Evolutionary conservation across 2,888 invertebrate species (phyloP), one percentile per base, ranked within the genome.

Genomic region (Meghimatium bilineatum): DNA sequence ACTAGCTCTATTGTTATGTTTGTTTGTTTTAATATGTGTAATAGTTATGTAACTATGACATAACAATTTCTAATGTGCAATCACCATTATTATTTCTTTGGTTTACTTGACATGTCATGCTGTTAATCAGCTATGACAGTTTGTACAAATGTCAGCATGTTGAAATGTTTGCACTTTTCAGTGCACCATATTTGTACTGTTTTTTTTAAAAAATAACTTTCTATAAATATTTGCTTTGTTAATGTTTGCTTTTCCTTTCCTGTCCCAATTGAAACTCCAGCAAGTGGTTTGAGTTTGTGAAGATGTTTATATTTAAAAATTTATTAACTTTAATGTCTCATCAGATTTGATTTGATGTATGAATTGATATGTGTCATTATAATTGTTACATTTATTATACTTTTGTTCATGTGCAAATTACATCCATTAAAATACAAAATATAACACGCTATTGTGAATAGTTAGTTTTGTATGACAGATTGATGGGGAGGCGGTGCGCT

Each of bases 41-140:
- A 67, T 79, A 20, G 29, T 29, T 23, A 10, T 78, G 66, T 60
- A 56, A 60, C 56, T 56, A 56, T 56, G 56, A 32, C 29, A 74
- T 10, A 63, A 60, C 23, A 80, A 32, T 38, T 74, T 74, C n/a
- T 63, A 74, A 67, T 56, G 82, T 82, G 82, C 82, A 82, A 82
- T 82, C 69, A 69, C 36, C 23, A n/a, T 44, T 44, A n/a, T 44
- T 44, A 38, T 44, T 60, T n/a, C 63, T 60, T 63, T 36, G 23
- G 23, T 66, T 82, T 49, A 23, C 71, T 26, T 71, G 34, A 8
- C 71, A 36, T 34, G n/a, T 20, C 23, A 36, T 71, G 38, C 20
- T 36, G 23, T 71, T 36, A 38, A n/a, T n/a, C 26, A 36, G 36
- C 34, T 71, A 71, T 36, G 10, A 38, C n/a, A 36, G 38, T 26